These are phyloP conservation scores for Odontomyia ornata DNA, from an alignment of 2,888 invertebrate genomes.

Conservation along the genomic window DNA sequence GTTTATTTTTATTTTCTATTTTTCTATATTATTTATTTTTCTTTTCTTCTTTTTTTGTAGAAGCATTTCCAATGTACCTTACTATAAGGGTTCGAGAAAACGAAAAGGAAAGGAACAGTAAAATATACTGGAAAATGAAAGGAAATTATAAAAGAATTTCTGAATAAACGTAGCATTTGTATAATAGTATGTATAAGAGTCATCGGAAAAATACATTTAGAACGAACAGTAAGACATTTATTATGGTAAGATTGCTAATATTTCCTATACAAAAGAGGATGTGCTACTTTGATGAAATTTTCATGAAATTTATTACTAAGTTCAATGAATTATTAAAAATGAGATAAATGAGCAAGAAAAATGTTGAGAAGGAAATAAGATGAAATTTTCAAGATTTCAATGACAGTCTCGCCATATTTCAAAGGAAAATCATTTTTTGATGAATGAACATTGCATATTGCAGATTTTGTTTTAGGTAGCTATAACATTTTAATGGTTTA, in stretches of 20 bases:
- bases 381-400: background rate
- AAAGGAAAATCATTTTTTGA: too few species aligned
- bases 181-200: constrained; percentile 14
- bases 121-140: constrained; percentile 7
- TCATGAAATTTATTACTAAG: background rate
- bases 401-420: too few species aligned
- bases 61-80: constrained; percentile 54
- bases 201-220: constrained; percentile 14
- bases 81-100: constrained; percentile 51
- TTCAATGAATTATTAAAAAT: background rate
- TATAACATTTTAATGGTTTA: too few species aligned
- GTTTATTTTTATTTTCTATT: background rate
- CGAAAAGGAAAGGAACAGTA: constrained; percentile 35
- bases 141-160: background rate
- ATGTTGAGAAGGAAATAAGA: constrained; percentile 30
- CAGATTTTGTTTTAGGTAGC: too few species aligned
- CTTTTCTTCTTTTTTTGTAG: background rate
- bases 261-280: constrained; percentile 38
- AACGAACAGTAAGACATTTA: constrained; percentile 38
- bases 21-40: too few species aligned
- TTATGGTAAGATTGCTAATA: constrained; percentile 12
- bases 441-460: too few species aligned
- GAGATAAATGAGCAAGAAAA: constrained; percentile 1
- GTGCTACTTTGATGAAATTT: constrained; percentile 31
- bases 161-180: background rate